Base-by-base conservation (phyloP, 1,140 invertebrate genomes). In the Spodoptera frugiperda region DNA sequence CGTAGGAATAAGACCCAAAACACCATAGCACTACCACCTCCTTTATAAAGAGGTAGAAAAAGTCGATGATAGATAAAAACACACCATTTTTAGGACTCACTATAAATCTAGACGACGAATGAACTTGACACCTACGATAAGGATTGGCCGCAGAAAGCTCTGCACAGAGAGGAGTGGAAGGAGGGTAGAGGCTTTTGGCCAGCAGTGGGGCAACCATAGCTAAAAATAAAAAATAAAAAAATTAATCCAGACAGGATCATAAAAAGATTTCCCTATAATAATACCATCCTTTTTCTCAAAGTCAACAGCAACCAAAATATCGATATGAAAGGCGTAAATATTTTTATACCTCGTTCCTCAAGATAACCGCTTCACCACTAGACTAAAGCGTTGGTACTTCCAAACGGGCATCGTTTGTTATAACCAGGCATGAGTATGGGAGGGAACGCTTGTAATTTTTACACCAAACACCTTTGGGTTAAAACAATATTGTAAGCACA, bases 401-500 rank as follows among this genome's bases (percentile, higher is more conserved):
- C 61, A 71, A 51, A 61, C 70, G 30, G 30, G 21, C 33, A 71
- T 77, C 79, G 51, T 78, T 81, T 78, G 63, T 81, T 77, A 77
- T 75, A 68, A 76, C 33, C 68, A 55, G 73, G 78, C 55, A 63
- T 75, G 65, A 77, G 79, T 76, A 72, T 81, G 77, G 81, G 80
- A 82, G 70, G 67, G 55, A 73, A 76, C 44, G 48, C 67, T 25
- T 54, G 78, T 78, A 76, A 82, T 80, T 80, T 80, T 78, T 78
- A 78, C 17, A 46, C 59, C 44, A 46, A 39, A 53, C 51, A 70
- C 49, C 59, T 49, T 12, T 21, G 51, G 70, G 68, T 65, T 55
- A 44, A 33, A 54, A 63, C 72, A 59, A 75, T 53, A 61, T 70
- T 68, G 21, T 68, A 14, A 12, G 65, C 33, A 68, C 65, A 72